phyloP scores from a whole-genome alignment of 2,888 invertebrate genomes.

The Lycocerus yunnanus region DNA sequence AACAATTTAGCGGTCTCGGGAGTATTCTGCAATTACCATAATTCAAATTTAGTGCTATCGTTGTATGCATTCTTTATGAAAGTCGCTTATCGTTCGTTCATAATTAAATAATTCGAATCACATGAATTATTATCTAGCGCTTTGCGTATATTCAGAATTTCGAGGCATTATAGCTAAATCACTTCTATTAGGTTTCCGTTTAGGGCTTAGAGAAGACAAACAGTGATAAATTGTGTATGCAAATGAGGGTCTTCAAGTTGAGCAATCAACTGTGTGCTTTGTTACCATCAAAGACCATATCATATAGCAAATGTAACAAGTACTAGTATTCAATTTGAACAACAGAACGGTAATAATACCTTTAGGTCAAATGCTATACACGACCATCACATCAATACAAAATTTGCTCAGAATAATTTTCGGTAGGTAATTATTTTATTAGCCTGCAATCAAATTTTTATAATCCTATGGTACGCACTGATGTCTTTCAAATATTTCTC shows the following conservation, averaged over 20 bases:
- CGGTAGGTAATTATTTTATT: background rate
- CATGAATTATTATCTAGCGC: constrained; percentile 22
- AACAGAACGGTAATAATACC: background rate
- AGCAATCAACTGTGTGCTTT: constrained; percentile 31
- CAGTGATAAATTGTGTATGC: constrained; percentile 33
- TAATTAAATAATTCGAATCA: constrained; percentile 24
- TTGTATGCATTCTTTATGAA: constrained; percentile 23
- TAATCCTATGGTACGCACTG: background rate
- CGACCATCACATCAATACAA: background rate
- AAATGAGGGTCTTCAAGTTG: constrained; percentile 29
- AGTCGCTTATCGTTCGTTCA: constrained; percentile 22
- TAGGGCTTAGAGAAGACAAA: constrained; percentile 27
- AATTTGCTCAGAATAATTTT: background rate
- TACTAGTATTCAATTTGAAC: constrained; percentile 1
- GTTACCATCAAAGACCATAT: constrained; percentile 27
- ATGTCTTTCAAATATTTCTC: background rate
- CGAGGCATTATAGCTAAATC: constrained; percentile 25
- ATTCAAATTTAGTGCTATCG: constrained; percentile 21
- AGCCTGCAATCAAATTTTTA: background rate
- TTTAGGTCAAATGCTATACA: background rate
- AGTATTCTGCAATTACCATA: constrained; percentile 20
- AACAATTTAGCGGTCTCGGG: constrained; percentile 17
- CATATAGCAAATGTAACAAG: constrained; percentile 17
- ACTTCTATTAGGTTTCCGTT: constrained; percentile 26
- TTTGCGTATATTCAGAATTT: constrained; percentile 13